Percentiles rank a stretch among this genome's conserved stretches.
phyloP scores from a whole-genome alignment of 2,888 invertebrate species.

The Listrodromus nycthemerus region DNA sequence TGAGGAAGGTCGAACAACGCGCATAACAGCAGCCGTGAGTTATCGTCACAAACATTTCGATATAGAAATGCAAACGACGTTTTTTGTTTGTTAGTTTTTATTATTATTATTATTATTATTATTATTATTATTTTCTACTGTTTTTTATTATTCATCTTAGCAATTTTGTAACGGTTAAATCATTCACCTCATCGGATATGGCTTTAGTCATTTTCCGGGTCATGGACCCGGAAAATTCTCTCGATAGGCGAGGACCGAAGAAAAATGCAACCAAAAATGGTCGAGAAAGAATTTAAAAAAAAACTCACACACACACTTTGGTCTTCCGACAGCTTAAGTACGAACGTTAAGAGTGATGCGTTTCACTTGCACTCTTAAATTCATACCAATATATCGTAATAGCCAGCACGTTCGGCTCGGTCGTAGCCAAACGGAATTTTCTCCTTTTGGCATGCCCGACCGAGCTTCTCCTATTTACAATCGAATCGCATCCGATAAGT shows the following conservation, averaged over 20 bases:
- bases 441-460: constrained; percentile 73
- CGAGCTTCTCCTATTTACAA: constrained; percentile 73
- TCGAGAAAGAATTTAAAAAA: not conserved
- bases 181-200: not conserved
- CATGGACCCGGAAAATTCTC: not conserved
- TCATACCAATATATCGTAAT: constrained; percentile 49
- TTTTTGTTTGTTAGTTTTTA: not conserved
- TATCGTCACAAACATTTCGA: constrained; percentile 7
- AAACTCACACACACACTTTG: not conserved
- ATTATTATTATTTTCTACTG: not conserved
- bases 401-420: constrained; percentile 37
- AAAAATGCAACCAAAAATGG: not conserved
- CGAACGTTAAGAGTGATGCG: not conserved
- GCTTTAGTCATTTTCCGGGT: not conserved
- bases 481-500: constrained; percentile 74
- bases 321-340: not conserved
- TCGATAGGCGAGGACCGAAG: not conserved
- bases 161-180: not conserved
- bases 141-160: not conserved
- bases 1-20: constrained; percentile 74
- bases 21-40: constrained; percentile 7
- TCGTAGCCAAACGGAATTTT: constrained; percentile 70
- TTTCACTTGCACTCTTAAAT: constrained; percentile 52
- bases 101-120: not conserved
- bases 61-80: constrained; percentile 13